Conservation (phyloP, 2,797 vertebrate species). For the Chanos chanos region DNA sequence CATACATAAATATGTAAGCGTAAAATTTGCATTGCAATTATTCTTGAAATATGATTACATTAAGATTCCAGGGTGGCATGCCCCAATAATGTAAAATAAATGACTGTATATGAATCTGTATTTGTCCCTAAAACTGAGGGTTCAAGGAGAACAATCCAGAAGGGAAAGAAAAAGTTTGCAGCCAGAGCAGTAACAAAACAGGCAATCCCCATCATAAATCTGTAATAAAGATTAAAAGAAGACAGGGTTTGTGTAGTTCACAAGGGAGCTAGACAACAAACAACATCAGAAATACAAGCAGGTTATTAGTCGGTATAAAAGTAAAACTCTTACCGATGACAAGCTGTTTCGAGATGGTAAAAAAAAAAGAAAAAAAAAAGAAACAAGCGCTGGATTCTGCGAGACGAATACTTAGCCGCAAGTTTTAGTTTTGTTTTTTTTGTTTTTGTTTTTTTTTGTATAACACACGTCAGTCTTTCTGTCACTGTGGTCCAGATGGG, state of each 20-base stretch:
- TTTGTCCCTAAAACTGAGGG: constrained; percentile 13
- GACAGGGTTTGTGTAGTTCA: neutral
- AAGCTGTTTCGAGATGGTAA: no score
- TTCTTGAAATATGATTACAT: constrained; percentile 36
- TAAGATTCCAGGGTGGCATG: constrained; percentile 32
- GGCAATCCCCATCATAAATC: neutral
- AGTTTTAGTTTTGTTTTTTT: no score
- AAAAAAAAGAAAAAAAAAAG: no score
- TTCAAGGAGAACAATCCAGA: constrained; percentile 1
- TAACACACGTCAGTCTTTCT: no score
- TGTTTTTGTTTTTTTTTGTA: no score
- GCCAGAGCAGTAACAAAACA: neutral
- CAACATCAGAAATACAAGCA: neutral
- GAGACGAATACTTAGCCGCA: no score
- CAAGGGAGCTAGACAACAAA: neutral
- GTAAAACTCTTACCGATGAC: no score
- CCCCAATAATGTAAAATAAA: constrained; percentile 35
- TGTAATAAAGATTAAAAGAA: neutral
- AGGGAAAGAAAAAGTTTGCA: neutral
- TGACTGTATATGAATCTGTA: constrained; percentile 13
- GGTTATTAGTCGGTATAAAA: neutral
- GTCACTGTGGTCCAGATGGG: no score
- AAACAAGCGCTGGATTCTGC: no score
- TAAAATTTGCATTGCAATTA: constrained; percentile 48
- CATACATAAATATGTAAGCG: constrained; percentile 47